A percentile compares a stretch with the other conserved stretches of the same genome.
Conservation (phyloP, 2,888 invertebrate genomes). For the Lypha dubia region DNA sequence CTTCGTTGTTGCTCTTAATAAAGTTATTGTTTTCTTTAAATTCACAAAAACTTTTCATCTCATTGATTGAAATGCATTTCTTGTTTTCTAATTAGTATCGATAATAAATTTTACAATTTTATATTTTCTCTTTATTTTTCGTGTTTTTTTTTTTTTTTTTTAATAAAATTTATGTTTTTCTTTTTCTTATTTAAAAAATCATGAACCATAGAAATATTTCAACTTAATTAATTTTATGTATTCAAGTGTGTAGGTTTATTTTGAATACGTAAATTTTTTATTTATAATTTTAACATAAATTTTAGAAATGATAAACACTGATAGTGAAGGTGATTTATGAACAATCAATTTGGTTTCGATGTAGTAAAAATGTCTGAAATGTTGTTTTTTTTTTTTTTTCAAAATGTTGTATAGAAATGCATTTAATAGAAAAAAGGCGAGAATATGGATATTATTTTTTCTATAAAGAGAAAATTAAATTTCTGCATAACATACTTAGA, state of each 20-base stretch:
- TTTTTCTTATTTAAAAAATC: neutral
- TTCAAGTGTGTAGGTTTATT: conserved; percentile 28
- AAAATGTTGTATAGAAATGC: neutral
- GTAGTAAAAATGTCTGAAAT: conserved; percentile 9
- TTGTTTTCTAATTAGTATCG: conserved; percentile 47
- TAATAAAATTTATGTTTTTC: conserved; percentile 20
- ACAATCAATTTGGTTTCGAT: conserved; percentile 23
- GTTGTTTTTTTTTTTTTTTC: too few species aligned
- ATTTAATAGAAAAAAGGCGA: neutral
- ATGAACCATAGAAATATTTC: neutral
- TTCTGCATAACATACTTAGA: too few species aligned
- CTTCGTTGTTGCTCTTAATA: conserved; percentile 39
- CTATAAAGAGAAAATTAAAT: neutral
- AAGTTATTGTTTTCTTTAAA: conserved; percentile 40
- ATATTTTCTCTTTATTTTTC: too few species aligned
- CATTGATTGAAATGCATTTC: conserved; percentile 59
- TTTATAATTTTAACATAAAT: conserved; percentile 37
- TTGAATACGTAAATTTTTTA: conserved; percentile 5
- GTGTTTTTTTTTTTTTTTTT: conserved; percentile 3
- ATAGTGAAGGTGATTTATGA: conserved; percentile 48
- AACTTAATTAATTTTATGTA: conserved; percentile 3
- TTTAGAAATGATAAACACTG: conserved; percentile 24
- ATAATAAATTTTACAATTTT: conserved; percentile 50
- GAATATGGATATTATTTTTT: neutral
- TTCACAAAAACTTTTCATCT: conserved; percentile 25